Conservation (phyloP, 2,888 invertebrate genomes). For the Leuctra nigra region DNA sequence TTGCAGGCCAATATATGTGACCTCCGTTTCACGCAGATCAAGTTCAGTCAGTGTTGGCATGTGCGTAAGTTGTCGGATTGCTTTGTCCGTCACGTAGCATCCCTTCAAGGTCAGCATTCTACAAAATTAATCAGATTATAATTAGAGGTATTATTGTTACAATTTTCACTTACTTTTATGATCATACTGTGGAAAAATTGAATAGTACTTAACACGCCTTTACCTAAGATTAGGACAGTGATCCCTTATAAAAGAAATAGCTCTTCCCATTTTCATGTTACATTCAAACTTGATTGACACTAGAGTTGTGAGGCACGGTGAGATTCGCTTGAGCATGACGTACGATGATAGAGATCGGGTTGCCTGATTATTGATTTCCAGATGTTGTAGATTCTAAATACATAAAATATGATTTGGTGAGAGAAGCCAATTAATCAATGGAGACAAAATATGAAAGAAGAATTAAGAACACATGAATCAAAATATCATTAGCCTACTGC, state of each 20-base stretch:
- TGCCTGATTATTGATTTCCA: conserved; percentile 29
- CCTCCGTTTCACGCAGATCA: conserved; percentile 30
- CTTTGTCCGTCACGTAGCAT: conserved; percentile 30
- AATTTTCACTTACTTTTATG: too few species aligned
- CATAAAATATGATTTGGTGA: conserved; percentile 9
- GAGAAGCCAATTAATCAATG: too few species aligned
- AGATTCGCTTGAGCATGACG: conserved; percentile 28
- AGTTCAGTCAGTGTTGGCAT: conserved; percentile 27
- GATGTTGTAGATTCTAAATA: conserved; percentile 30
- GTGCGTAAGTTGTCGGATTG: conserved; percentile 27
- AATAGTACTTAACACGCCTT: neutral
- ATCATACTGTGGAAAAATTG: neutral
- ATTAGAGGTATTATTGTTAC: too few species aligned
- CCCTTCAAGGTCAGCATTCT: conserved; percentile 28
- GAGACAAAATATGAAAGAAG: neutral
- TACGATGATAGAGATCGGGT: conserved; percentile 25
- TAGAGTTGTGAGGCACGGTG: conserved; percentile 27
- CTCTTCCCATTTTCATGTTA: conserved; percentile 18
- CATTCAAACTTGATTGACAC: conserved; percentile 26
- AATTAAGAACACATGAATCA: neutral
- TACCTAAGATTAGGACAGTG: conserved; percentile 29
- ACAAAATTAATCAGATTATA: neutral
- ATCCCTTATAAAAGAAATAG: conserved; percentile 27
- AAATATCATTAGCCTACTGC: too few species aligned
- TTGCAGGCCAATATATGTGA: conserved; percentile 27